Percentiles rank a stretch among this genome's conserved stretches.
phyloP scores from a whole-genome alignment of 2,888 invertebrate species.

The Meteorus colon region DNA sequence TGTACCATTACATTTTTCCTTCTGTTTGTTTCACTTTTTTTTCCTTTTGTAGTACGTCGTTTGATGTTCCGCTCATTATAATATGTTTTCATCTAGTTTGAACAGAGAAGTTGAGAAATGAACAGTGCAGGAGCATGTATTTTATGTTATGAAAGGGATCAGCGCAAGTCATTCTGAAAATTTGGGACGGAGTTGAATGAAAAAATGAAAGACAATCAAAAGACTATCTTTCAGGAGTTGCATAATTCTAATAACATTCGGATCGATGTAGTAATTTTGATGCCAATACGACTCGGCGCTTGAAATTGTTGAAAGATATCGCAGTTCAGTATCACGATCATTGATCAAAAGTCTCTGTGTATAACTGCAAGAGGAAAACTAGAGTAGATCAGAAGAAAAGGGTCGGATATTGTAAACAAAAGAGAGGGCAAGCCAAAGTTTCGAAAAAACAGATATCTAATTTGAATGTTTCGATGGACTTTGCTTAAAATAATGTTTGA shows the following conservation, averaged over 20 bases:
- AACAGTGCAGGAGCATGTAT: neutral
- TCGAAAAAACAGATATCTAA: neutral
- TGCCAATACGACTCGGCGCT: too few species aligned
- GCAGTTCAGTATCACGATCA: too few species aligned
- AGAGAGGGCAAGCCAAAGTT: neutral
- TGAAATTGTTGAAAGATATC: too few species aligned
- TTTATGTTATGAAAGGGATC: neutral
- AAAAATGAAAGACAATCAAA: too few species aligned
- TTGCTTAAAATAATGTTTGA: conserved; percentile 34
- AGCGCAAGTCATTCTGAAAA: neutral
- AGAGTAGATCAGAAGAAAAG: neutral
- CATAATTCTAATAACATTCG: too few species aligned
- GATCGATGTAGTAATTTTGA: too few species aligned
- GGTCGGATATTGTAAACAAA: too few species aligned
- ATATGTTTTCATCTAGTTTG: neutral
- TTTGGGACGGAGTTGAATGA: too few species aligned
- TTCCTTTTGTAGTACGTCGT: neutral
- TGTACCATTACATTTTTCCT: neutral
- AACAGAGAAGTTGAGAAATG: neutral
- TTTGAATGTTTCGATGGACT: conserved; percentile 25
- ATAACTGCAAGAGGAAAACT: neutral
- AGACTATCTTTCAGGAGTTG: too few species aligned
- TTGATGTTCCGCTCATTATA: neutral
- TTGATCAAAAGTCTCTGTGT: too few species aligned
- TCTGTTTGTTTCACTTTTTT: neutral